Percentiles rank a stretch among this genome's conserved stretches.
Evolutionary conservation across 2,888 invertebrate genomes (phyloP).

Genomic region (Ferrisia virgata): DNA sequence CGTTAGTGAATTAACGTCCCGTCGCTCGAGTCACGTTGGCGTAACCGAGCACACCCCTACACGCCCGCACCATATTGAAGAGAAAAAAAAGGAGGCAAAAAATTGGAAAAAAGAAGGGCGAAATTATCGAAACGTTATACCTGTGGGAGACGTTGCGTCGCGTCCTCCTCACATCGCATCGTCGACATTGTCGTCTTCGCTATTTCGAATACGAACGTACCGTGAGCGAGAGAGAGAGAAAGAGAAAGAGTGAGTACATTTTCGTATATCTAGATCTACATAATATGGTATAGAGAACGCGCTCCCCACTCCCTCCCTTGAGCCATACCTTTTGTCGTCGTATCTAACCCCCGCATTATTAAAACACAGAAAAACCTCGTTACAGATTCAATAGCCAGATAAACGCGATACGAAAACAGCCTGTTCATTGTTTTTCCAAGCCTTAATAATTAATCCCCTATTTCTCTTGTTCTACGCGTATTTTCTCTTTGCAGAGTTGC

Average conservation of each 20-base stretch:
- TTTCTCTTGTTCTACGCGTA: not conserved
- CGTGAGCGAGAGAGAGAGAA: not conserved
- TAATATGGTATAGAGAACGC: not conserved
- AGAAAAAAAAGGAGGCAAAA: not conserved
- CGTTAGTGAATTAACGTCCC: not conserved
- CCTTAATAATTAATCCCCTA: conserved; percentile 10
- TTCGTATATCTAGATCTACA: no score
- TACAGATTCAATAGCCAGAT: conserved; percentile 10
- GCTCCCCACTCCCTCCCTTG: not conserved
- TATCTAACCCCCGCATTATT: not conserved
- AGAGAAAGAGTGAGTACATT: no score
- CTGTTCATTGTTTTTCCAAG: conserved; percentile 11
- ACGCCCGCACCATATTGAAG: no score
- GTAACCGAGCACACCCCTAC: not conserved
- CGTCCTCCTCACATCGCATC: no score
- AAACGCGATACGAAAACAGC: conserved; percentile 13
- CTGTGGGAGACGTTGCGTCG: conserved; percentile 18
- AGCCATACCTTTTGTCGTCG: not conserved
- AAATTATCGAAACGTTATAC: conserved; percentile 31
- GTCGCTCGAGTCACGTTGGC: no score
- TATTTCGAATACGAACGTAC: not conserved
- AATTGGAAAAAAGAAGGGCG: not conserved
- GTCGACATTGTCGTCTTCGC: not conserved
- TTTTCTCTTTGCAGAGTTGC: not conserved
- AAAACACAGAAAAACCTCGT: conserved; percentile 14